Base-by-base conservation (phyloP, 2,797 vertebrate genomes). In the Sus cebifrons region DNA sequence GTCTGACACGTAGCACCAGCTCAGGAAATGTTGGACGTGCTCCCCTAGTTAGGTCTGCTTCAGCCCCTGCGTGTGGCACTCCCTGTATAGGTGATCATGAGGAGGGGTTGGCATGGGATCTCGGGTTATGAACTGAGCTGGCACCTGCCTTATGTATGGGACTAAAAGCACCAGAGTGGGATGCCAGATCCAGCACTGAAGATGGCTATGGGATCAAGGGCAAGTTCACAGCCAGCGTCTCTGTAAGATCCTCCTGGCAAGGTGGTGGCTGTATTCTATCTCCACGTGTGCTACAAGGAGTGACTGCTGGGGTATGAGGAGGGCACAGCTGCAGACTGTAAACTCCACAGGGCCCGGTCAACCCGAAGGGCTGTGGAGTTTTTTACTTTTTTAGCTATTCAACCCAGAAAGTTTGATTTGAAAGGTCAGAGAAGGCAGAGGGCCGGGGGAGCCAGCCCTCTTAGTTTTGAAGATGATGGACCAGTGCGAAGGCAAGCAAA, bases 171-270 rank as follows among this genome's bases (percentile, higher is more conserved):
- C 18, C 67, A 25, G 54, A 44, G 6, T 0, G 1, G 60, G 29
- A 71, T 0, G 4, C 18, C 27, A 62, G 15, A 81, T 9, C 29
- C 54, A 60, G 81, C 52, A 21, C 25, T 6, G 40, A 27, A 54
- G 64, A 18, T 0, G 0, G 14, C 73, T 1, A 8, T 0, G 20
- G n/a, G 14, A 12, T n/a, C 10, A 13, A 49, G 52, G 4, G 4
- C 32, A 79, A 29, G 40, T 52, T 52, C 36, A 9, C 13, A 6
- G 0, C 18, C 1, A 16, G 52, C 3, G 2, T 14, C 71, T 75
- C 81, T 49, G 1, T 0, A 7, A 1, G 40, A 27, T n/a, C 29
- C 23, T 52, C 44, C 49, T 6, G 0, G 14, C 13, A 20, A 44
- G 60, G 6, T 3, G n/a, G 64, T 44, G 65, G 13, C 7, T 85